Conservation (phyloP, 2,888 invertebrate genomes). For the Steromphala cineraria region DNA sequence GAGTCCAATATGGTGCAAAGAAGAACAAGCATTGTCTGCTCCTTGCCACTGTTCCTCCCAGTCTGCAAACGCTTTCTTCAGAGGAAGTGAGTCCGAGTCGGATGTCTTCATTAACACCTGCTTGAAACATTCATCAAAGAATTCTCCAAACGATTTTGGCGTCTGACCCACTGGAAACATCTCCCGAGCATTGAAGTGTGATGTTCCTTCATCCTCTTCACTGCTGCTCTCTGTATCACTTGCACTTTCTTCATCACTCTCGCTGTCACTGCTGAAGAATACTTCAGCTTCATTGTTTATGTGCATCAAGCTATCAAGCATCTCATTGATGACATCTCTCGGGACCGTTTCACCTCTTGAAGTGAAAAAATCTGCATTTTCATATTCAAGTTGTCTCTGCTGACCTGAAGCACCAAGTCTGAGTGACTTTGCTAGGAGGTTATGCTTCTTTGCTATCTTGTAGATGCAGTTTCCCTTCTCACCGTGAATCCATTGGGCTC, state of each 20-base stretch:
- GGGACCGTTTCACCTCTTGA: conserved; percentile 15
- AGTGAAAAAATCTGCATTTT: conserved; percentile 11
- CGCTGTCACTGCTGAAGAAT: conserved; percentile 1
- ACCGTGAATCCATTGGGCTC: conserved; percentile 33
- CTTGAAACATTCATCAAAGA: neutral
- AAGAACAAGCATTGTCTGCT: conserved; percentile 23
- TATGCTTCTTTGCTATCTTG: conserved; percentile 15
- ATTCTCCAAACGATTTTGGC: neutral
- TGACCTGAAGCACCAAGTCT: neutral
- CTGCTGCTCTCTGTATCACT: neutral
- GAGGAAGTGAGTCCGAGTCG: neutral
- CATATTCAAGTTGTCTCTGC: neutral
- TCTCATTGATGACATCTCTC: neutral
- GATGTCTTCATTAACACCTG: neutral
- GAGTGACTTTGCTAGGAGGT: neutral
- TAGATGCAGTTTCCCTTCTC: conserved; percentile 20
- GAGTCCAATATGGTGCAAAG: conserved; percentile 17
- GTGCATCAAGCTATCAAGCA: neutral
- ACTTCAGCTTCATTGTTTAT: neutral
- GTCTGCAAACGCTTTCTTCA: neutral
- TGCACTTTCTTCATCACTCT: neutral
- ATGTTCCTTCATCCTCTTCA: neutral
- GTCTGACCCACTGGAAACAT: neutral
- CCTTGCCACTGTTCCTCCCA: conserved; percentile 23
- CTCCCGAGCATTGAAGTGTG: neutral